A percentile compares a stretch with the other conserved stretches of the same genome.
Conservation (phyloP, 2,888 invertebrate genomes). For the Drosophila falleni region DNA sequence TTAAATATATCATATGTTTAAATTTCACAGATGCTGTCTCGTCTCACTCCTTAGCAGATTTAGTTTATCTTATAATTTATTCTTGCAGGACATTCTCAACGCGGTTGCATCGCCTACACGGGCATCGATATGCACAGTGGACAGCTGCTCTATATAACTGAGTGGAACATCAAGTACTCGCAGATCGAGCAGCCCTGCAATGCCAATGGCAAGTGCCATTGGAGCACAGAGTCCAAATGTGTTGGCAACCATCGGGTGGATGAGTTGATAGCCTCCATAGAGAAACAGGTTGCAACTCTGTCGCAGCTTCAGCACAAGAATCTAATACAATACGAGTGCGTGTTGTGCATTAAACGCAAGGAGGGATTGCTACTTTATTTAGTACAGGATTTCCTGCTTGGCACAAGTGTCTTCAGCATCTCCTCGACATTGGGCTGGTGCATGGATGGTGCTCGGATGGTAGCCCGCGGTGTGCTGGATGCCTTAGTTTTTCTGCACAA, state of each 20-base stretch:
- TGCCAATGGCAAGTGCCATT: slow-evolving; percentile 82
- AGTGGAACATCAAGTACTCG: slow-evolving; percentile 89
- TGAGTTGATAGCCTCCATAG: slow-evolving; percentile 86
- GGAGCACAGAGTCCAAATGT: slow-evolving; percentile 82
- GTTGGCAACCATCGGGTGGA: slow-evolving; percentile 83
- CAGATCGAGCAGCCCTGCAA: slow-evolving; percentile 84
- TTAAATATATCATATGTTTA: too few species aligned
- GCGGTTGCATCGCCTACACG: slow-evolving; percentile 90
- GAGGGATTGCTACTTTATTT: slow-evolving; percentile 89
- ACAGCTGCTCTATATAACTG: slow-evolving; percentile 90
- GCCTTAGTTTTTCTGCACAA: slow-evolving; percentile 93
- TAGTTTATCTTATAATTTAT: too few species aligned
- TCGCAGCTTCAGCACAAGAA: slow-evolving; percentile 90
- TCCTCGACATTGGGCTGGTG: slow-evolving; percentile 84
- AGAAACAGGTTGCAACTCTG: slow-evolving; percentile 92
- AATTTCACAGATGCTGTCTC: too few species aligned
- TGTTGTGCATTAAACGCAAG: slow-evolving; percentile 88
- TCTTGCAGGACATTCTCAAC: slow-evolving; percentile 88
- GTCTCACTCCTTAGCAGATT: too few species aligned
- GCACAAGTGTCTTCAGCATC: slow-evolving; percentile 84
- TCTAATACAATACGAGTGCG: slow-evolving; percentile 91
- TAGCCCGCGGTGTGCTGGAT: slow-evolving; percentile 90
- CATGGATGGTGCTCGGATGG: slow-evolving; percentile 85
- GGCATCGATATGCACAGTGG: slow-evolving; percentile 92
- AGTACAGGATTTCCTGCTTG: slow-evolving; percentile 89